Evolutionary conservation across 1,140 invertebrate species (phyloP).

Genomic region (Heliothis subflexa): DNA sequence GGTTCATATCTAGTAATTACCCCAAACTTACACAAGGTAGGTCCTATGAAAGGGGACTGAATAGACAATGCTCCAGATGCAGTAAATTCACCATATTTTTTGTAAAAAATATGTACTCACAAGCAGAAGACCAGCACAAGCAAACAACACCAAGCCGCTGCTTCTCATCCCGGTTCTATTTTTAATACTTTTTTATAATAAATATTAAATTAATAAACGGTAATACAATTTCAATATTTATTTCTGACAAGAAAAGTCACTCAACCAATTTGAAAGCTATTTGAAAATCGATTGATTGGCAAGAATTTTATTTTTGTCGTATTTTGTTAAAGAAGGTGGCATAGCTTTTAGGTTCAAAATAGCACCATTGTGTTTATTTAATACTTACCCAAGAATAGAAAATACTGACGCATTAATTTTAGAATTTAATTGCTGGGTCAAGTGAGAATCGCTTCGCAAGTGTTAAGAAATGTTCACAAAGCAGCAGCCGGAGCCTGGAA

Average conservation of each 20-base stretch:
- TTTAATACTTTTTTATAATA: conserved; percentile 45
- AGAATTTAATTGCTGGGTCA: no score
- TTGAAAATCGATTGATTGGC: conserved; percentile 32
- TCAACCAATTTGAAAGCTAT: conserved; percentile 33
- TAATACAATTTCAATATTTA: conserved; percentile 34
- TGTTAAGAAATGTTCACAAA: no score
- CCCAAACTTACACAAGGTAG: no score
- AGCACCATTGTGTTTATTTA: no score
- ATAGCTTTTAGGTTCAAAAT: no score
- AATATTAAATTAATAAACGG: conserved; percentile 36
- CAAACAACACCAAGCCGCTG: conserved; percentile 72
- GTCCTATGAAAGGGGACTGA: no score
- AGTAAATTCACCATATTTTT: not conserved
- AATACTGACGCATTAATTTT: no score
- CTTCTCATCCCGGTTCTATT: conserved; percentile 65
- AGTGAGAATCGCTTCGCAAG: no score
- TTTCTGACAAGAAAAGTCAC: conserved; percentile 38
- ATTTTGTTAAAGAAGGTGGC: no score
- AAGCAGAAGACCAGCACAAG: conserved; percentile 74
- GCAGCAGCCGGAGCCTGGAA: no score
- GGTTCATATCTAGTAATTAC: no score
- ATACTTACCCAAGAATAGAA: no score
- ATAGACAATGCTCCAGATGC: not conserved
- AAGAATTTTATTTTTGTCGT: not conserved
- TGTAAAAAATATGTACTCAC: conserved; percentile 59